phyloP scores from a whole-genome alignment of 2,888 invertebrate genomes.

The Melinaea marsaeus region DNA sequence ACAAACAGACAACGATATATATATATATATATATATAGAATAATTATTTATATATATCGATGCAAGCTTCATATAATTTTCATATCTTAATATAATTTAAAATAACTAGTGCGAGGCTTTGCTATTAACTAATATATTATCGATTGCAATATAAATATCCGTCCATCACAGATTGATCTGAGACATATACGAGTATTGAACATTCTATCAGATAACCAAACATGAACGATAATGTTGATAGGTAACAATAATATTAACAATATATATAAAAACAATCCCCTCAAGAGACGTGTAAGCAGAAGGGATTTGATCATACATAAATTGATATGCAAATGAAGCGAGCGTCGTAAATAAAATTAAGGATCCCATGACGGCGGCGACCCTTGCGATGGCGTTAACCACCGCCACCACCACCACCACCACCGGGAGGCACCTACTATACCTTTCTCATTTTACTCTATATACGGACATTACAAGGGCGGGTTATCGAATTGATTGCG shows the following conservation, averaged over 20 bases:
- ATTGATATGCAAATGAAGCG: conserved; percentile 71
- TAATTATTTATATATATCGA: too few species aligned
- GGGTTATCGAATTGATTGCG: neutral
- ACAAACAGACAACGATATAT: too few species aligned
- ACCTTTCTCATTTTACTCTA: neutral
- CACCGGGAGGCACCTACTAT: conserved; percentile 47
- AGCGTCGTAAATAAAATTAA: conserved; percentile 68
- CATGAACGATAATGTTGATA: too few species aligned
- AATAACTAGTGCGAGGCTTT: too few species aligned
- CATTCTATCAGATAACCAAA: too few species aligned
- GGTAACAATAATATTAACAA: neutral
- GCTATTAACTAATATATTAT: too few species aligned
- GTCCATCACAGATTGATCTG: too few species aligned
- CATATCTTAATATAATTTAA: too few species aligned
- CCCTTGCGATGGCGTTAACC: conserved; percentile 47
- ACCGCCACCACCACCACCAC: conserved; percentile 63
- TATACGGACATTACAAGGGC: neutral
- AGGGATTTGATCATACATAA: conserved; percentile 60
- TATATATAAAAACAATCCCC: conserved; percentile 23
- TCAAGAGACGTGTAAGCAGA: conserved; percentile 41
- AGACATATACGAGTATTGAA: too few species aligned
- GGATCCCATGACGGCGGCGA: conserved; percentile 56
- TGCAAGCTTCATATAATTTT: too few species aligned
- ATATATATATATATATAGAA: too few species aligned
- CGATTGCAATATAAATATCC: too few species aligned